Evolutionary conservation across 2,888 invertebrate genomes (phyloP).

Genomic region (Phasia obesa): DNA sequence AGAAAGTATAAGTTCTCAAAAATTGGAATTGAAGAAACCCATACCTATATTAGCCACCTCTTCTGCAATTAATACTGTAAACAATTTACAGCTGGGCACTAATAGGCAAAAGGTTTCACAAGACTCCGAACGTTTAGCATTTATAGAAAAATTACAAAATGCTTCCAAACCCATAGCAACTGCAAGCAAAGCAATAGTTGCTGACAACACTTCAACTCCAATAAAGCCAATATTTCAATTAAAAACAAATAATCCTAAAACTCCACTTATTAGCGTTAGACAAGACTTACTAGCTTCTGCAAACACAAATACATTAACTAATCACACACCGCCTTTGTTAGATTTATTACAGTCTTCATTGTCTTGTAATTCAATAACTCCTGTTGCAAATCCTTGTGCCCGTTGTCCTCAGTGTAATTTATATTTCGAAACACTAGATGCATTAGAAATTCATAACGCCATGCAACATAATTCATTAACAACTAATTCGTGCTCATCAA

Average conservation of each 20-base stretch:
- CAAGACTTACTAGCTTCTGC: conserved; percentile 67
- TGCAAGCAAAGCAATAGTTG: not conserved
- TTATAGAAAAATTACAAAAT: conserved; percentile 78
- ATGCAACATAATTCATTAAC: conserved; percentile 74
- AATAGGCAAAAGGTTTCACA: conserved; percentile 5
- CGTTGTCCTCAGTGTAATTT: conserved; percentile 80
- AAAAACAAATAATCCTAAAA: conserved; percentile 15
- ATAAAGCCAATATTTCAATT: conserved; percentile 11
- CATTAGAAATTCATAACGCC: conserved; percentile 80
- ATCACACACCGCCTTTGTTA: conserved; percentile 43
- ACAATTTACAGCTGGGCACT: conserved; percentile 16
- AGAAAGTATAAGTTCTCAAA: conserved; percentile 75
- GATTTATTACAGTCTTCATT: conserved; percentile 40
- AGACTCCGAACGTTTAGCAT: conserved; percentile 74
- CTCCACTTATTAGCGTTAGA: conserved; percentile 67
- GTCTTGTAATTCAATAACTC: conserved; percentile 38
- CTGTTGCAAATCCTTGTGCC: conserved; percentile 73
- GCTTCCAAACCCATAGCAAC: conserved; percentile 64
- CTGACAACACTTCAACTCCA: conserved; percentile 6
- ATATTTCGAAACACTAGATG: conserved; percentile 77
- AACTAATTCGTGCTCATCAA: conserved; percentile 9
- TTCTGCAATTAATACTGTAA: conserved; percentile 19
- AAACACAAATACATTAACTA: conserved; percentile 13
- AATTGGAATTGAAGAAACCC: conserved; percentile 74
- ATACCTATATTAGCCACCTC: conserved; percentile 74